Conservation (phyloP, 2,113 vertebrate genomes). For the Rhynchopsitta pachyrhyncha region DNA sequence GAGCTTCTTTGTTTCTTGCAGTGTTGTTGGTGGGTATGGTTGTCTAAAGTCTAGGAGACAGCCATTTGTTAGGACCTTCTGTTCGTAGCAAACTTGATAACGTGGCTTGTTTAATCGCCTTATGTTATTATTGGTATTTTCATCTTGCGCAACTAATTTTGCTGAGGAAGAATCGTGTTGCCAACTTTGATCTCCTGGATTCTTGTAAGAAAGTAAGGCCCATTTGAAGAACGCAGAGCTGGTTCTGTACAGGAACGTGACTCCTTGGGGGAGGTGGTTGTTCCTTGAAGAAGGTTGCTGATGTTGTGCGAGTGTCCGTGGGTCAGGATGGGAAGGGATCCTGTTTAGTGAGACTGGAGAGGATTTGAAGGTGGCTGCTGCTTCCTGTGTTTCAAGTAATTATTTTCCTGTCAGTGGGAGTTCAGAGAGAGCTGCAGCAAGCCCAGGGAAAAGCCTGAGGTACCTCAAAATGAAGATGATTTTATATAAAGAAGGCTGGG, state of each 20-base stretch:
- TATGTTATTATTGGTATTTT: slow-evolving; percentile 49
- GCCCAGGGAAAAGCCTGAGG: background rate
- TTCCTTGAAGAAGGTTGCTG: background rate
- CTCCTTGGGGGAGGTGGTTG: background rate
- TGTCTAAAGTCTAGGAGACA: slow-evolving; percentile 1
- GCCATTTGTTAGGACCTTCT: slow-evolving; percentile 56
- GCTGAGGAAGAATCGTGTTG: background rate
- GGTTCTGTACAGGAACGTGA: background rate
- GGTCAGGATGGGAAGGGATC: background rate
- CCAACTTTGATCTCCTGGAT: background rate
- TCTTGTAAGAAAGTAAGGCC: background rate
- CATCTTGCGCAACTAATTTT: background rate
- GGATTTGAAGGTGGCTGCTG: background rate
- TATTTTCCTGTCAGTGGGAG: background rate
- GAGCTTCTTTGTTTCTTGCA: background rate
- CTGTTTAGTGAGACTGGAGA: background rate
- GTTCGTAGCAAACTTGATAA: slow-evolving; percentile 22
- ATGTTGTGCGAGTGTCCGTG: background rate
- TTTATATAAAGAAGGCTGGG: background rate
- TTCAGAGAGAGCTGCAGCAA: background rate
- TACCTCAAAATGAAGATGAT: background rate
- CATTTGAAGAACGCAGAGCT: background rate
- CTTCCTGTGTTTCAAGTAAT: background rate
- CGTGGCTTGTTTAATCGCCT: background rate
- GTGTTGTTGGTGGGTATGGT: background rate